Evolutionary conservation across 2,797 vertebrate genomes (phyloP).

Genomic region (Tenualosa ilisha): DNA sequence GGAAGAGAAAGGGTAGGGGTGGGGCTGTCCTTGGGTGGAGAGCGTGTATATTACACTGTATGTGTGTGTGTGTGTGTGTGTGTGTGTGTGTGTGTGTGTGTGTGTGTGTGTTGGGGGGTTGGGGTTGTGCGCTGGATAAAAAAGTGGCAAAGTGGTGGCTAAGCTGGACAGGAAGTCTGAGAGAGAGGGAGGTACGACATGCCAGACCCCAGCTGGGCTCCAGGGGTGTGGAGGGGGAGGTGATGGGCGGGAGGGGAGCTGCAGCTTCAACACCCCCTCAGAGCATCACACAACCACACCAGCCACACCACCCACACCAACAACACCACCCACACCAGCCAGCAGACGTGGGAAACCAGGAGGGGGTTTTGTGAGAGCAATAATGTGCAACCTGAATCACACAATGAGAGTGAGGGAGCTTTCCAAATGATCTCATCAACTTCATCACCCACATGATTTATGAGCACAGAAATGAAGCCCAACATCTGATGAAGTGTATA

Average conservation of each 20-base stretch:
- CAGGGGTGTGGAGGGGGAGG: background rate
- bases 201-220: background rate
- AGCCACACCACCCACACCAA: background rate
- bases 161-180: background rate
- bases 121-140: background rate
- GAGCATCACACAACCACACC: background rate
- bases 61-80: background rate
- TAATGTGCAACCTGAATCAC: background rate
- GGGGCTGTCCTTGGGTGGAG: background rate
- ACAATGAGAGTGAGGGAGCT: background rate
- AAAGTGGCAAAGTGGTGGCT: background rate
- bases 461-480: no score
- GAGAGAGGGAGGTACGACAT: background rate
- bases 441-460: background rate
- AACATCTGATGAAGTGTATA: background rate
- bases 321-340: background rate
- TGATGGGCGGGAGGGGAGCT: background rate
- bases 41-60: background rate
- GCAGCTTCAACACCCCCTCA: background rate
- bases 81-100: background rate
- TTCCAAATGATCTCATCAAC: background rate
- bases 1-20: background rate
- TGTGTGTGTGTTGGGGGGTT: background rate
- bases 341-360: background rate
- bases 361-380: background rate